Evolutionary conservation across 2,113 vertebrate species (phyloP).

Genomic region (Polypterus senegalus): DNA sequence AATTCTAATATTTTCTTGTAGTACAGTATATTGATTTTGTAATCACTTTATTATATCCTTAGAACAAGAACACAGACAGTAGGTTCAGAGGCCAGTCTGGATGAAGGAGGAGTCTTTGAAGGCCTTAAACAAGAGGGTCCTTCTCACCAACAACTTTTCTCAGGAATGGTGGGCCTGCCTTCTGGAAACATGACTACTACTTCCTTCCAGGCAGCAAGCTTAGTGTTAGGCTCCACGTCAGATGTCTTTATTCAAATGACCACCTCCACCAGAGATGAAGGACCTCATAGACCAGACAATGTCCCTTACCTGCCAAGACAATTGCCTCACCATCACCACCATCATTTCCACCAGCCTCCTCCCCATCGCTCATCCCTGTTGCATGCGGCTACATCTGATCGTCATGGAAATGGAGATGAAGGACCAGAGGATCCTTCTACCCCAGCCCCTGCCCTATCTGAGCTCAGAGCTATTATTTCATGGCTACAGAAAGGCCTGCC

Average conservation of each 20-base stretch:
- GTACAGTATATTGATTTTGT: too few relatives aligned
- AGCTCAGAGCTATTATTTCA: constrained; percentile 74
- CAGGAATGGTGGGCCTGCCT: constrained; percentile 69
- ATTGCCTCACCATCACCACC: constrained; percentile 53
- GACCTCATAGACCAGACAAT: constrained; percentile 49
- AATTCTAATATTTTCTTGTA: too few relatives aligned
- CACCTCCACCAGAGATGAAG: constrained; percentile 68
- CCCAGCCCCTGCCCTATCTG: constrained; percentile 77
- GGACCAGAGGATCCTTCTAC: constrained; percentile 56
- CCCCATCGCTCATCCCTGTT: constrained; percentile 76
- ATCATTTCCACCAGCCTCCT: constrained; percentile 66
- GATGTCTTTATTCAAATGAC: constrained; percentile 93
- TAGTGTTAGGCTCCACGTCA: constrained; percentile 73
- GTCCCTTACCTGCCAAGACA: constrained; percentile 60
- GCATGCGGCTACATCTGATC: constrained; percentile 65
- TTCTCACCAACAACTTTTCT: constrained; percentile 75
- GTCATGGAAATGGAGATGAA: constrained; percentile 66
- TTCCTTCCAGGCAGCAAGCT: constrained; percentile 69
- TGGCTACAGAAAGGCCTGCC: constrained; percentile 96
- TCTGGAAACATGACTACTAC: constrained; percentile 55
- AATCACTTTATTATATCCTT: background rate
- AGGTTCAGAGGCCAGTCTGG: constrained; percentile 76
- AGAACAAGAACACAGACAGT: constrained; percentile 82
- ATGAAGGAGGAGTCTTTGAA: constrained; percentile 81
- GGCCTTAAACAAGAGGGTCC: constrained; percentile 76